Evolutionary conservation across 2,797 vertebrate species (phyloP).

Genomic region (Myotis daubentonii): DNA sequence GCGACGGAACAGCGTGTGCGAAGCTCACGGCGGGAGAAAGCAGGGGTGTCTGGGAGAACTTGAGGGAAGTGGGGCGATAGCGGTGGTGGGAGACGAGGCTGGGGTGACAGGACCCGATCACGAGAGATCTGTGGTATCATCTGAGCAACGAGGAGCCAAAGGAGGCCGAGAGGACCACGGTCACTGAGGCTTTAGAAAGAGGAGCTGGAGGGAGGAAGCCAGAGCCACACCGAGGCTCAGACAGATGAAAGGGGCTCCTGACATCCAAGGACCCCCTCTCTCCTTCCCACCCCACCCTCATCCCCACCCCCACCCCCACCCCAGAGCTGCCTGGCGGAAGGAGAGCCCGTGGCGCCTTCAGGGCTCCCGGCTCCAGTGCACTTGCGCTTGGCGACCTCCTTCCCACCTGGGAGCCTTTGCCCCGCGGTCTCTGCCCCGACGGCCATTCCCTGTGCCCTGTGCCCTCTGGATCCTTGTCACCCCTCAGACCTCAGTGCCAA

Average conservation of each 20-base stretch:
- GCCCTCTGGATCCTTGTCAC: too few relatives aligned
- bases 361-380: neutral
- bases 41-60: neutral
- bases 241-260: neutral
- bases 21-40: neutral
- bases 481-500: neutral
- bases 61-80: neutral
- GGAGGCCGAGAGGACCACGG: fast-evolving
- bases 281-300: too few relatives aligned
- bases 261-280: neutral
- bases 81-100: neutral
- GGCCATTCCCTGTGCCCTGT: neutral
- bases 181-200: neutral
- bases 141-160: neutral
- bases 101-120: neutral
- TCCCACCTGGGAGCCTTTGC: fast-evolving
- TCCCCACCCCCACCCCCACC: too few relatives aligned
- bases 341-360: too few relatives aligned
- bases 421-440: neutral
- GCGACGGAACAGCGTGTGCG: neutral
- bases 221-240: neutral
- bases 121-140: neutral
- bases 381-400: neutral
- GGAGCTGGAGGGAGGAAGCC: neutral
- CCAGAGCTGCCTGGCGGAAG: neutral